Conservation (phyloP, 1,140 invertebrate genomes). For the Centruroides sculpturatus region DNA sequence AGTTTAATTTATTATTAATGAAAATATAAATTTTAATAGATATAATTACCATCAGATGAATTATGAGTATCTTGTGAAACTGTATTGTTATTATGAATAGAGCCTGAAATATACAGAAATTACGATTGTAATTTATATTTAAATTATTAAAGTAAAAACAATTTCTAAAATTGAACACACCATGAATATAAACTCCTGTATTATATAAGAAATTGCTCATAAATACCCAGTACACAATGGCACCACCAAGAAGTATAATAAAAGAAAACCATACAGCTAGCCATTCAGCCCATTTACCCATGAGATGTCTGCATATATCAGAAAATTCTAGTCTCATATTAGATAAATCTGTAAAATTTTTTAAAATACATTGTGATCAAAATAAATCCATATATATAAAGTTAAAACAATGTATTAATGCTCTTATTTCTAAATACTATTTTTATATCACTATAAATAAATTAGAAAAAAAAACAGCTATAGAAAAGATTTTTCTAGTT, state of each 20-base stretch:
- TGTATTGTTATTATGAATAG: too few relatives aligned
- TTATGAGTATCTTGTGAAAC: too few relatives aligned
- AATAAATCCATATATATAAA: neutral
- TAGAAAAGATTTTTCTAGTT: too few relatives aligned
- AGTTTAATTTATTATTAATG: too few relatives aligned
- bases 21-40: too few relatives aligned
- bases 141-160: neutral
- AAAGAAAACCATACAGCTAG: constrained; percentile 60
- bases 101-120: too few relatives aligned
- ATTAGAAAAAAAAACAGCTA: too few relatives aligned
- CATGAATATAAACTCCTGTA: constrained; percentile 60
- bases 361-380: neutral
- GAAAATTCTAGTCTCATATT: constrained; percentile 47
- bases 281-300: constrained; percentile 54
- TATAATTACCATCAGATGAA: too few relatives aligned
- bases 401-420: neutral
- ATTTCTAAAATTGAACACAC: constrained; percentile 25
- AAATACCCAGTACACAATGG: constrained; percentile 82
- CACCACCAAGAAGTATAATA: constrained; percentile 64
- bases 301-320: constrained; percentile 52
- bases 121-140: too few relatives aligned
- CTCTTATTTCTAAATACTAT: neutral
- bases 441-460: too few relatives aligned
- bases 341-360: neutral
- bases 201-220: constrained; percentile 86